These are phyloP conservation scores for Vanessa cardui DNA, from an alignment of 2,888 invertebrate genomes.

Conservation along the genomic window DNA sequence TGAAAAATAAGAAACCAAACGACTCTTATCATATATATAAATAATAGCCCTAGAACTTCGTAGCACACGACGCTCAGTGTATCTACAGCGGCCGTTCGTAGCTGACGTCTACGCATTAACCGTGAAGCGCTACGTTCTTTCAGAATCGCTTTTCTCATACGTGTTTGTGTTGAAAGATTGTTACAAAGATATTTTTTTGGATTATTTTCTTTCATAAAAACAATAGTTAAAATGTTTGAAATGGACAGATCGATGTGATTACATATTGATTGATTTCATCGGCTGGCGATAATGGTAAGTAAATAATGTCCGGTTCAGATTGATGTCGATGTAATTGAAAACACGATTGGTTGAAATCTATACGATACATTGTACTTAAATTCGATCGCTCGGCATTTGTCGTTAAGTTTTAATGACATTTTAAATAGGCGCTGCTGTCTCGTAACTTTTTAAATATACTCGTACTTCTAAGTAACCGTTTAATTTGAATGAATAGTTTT, in stretches of 20 bases:
- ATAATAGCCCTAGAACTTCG: conserved; percentile 22
- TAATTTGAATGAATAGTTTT: background rate
- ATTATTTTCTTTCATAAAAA: background rate
- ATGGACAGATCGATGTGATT: conserved; percentile 1
- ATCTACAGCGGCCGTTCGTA: conserved; percentile 34
- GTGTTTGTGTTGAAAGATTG: conserved; percentile 9
- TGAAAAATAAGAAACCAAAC: conserved; percentile 26
- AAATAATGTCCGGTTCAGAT: conserved; percentile 2
- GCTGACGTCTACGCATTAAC: conserved; percentile 30
- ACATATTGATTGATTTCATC: background rate
- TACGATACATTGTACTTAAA: background rate
- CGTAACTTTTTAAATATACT: background rate
- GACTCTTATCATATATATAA: conserved; percentile 30
- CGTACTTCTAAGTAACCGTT: background rate
- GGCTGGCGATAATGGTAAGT: conserved; percentile 8
- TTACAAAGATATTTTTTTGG: background rate
- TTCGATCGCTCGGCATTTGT: background rate
- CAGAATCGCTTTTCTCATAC: background rate
- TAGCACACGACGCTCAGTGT: conserved; percentile 37
- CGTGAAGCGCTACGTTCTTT: conserved; percentile 1
- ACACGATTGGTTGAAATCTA: background rate
- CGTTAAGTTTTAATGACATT: background rate
- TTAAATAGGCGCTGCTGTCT: background rate
- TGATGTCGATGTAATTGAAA: conserved; percentile 3
- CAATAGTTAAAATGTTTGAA: conserved; percentile 6